These are phyloP conservation scores for Eupelmus urozonus DNA, from an alignment of 2,888 invertebrate genomes.

Conservation along the genomic window DNA sequence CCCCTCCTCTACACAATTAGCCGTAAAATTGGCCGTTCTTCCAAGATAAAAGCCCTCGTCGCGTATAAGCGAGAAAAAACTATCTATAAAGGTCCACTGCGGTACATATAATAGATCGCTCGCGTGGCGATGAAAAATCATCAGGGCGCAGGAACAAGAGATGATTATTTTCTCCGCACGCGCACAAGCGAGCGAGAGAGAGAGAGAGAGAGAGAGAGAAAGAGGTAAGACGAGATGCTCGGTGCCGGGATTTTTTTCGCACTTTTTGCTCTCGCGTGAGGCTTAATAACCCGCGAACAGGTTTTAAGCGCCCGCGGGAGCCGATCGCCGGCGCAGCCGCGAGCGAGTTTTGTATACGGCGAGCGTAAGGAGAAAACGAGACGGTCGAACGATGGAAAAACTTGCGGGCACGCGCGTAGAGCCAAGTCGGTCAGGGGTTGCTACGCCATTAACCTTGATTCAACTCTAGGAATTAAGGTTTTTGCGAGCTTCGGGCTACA, in stretches of 20 bases:
- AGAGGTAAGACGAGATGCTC: background rate
- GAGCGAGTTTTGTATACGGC: no score
- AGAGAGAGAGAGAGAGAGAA: no score
- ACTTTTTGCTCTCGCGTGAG: background rate
- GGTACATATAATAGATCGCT: background rate
- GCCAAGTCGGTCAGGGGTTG: conserved; percentile 22
- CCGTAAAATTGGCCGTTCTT: conserved; percentile 17
- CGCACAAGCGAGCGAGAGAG: no score
- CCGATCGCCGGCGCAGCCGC: no score
- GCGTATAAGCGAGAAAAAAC: background rate
- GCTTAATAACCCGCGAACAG: conserved; percentile 18
- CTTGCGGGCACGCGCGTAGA: background rate
- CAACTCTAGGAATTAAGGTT: background rate
- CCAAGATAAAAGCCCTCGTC: background rate
- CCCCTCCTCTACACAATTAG: background rate
- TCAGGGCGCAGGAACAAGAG: background rate
- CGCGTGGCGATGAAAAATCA: conserved; percentile 15
- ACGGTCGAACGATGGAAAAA: background rate
- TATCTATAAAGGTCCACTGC: no score
- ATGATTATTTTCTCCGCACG: conserved; percentile 8
- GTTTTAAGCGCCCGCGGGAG: background rate
- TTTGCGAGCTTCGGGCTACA: no score
- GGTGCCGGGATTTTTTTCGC: background rate
- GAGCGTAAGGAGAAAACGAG: no score
- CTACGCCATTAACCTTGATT: conserved; percentile 18